Evolutionary conservation across 2,113 vertebrate genomes (phyloP), one percentile per base, ranked within the genome.

Genomic region (Nymphicus hollandicus): DNA sequence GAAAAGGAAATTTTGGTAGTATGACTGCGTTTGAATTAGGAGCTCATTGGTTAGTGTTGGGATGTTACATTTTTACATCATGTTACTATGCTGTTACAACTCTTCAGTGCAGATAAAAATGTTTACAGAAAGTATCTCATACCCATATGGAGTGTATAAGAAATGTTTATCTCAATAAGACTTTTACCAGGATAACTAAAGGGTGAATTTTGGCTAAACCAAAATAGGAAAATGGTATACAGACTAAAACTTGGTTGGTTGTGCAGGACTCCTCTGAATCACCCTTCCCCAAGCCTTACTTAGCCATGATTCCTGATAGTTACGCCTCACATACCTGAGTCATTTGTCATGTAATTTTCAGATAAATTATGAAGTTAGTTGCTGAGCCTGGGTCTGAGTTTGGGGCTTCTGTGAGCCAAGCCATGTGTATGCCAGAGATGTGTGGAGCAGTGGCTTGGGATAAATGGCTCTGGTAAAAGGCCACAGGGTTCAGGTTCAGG

Each of bases 371-470:
- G 28, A 72, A 81, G 35, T 56, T 85, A 37, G 9, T 77, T 88
- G 39, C 64, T 50, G 71, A 73, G 46, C 27, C 41, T 60, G 27
- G 5, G 20, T 66, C 31, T 78, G 81, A 77, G 63, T 33, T 69
- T 80, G 71, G 46, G 37, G 27, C 17, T 81, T 23, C n/a, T 35
- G 28, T 0, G 3, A 46, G 23, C 37, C n/a, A 25, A 46, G 76
- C 49, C 0, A 0, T n/a, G 16, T 13, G 10, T 19, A n/a, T 0
- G 0, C 15, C n/a, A n/a, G 46, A 53, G 52, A 50, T 0, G 0
- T 7, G 28, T 77, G 52, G 27, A 60, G 7, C 1, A 3, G 60
- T 76, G 64, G 37, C 14, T 77, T 1, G 6, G 16, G 33, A 9
- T 89, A 70, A 77, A 35, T 58, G 46, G 28, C 24, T 44, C 7